Evolutionary conservation across 53 echinoderm and acorn worm genomes (phyloP).

Genomic region (Luidia sarsii): DNA sequence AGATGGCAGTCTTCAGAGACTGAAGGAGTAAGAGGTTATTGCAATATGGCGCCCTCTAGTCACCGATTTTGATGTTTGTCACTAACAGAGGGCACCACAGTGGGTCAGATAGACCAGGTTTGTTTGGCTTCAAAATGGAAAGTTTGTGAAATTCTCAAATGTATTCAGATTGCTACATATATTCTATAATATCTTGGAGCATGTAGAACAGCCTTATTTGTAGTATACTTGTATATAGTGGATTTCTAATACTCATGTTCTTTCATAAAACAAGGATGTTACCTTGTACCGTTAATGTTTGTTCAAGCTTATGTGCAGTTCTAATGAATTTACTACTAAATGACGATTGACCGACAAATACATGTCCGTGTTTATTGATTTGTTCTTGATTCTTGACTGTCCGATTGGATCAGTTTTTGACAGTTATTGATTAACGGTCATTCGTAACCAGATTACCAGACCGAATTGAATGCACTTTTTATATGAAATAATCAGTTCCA

Average conservation of each 20-base stretch:
- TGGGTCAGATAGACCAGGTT: slow-evolving; percentile 4
- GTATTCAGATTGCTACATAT: slow-evolving; percentile 20
- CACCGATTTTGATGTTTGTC: not conserved
- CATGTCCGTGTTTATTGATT: no score
- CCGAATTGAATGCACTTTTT: no score
- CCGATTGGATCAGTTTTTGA: no score
- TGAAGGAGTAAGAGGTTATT: no score
- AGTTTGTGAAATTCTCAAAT: slow-evolving; percentile 15
- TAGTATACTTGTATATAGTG: slow-evolving; percentile 47
- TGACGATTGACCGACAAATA: no score
- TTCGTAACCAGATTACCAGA: no score
- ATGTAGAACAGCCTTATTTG: slow-evolving; percentile 29
- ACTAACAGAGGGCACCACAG: not conserved
- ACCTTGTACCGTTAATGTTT: not conserved
- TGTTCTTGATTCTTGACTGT: no score
- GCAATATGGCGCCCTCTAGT: not conserved
- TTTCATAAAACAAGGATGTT: slow-evolving; percentile 35
- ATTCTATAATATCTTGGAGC: not conserved
- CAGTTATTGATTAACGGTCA: no score
- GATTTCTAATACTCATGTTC: slow-evolving; percentile 30
- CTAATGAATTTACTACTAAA: no score
- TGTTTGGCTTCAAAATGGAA: slow-evolving; percentile 19
- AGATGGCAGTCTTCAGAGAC: not conserved
- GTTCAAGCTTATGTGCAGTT: no score
- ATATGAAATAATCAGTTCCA: no score